A percentile compares a stretch with the other conserved stretches of the same genome.
Conservation (phyloP, 2,113 vertebrate species). For the Phaethon lepturus region DNA sequence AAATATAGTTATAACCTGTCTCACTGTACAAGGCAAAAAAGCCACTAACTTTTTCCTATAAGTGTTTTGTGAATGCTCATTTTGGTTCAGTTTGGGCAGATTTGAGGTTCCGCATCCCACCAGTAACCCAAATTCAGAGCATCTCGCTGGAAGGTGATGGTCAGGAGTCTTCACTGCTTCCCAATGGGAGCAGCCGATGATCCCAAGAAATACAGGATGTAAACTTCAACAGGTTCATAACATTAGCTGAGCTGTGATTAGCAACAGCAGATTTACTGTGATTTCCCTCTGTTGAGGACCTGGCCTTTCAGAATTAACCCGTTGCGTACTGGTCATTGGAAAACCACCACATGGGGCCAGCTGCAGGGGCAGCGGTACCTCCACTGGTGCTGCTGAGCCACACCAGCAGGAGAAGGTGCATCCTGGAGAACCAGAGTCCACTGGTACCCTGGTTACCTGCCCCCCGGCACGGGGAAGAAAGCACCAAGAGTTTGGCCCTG, state of each 20-base stretch:
- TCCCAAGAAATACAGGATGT: neutral
- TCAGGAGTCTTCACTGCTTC: neutral
- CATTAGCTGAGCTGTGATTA: neutral
- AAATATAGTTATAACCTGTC: neutral
- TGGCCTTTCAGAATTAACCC: neutral
- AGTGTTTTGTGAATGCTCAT: neutral
- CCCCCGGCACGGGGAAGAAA: neutral
- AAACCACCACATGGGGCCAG: neutral
- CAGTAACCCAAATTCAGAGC: neutral
- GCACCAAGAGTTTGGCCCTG: neutral
- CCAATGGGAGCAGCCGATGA: neutral
- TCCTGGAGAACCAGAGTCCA: neutral
- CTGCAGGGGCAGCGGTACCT: neutral
- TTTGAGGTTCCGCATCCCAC: neutral
- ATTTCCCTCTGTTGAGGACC: neutral
- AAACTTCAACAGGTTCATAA: neutral
- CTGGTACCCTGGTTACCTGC: neutral
- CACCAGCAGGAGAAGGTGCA: neutral
- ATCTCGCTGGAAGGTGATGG: neutral
- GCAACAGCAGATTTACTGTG: neutral
- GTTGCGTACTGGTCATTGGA: accelerated
- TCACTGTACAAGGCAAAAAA: neutral
- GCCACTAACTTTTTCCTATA: neutral
- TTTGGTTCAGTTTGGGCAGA: neutral
- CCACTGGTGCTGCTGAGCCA: neutral